Percentiles rank a stretch among this genome's conserved stretches.
These are phyloP conservation scores for Rhingia campestris DNA, from an alignment of 2,888 invertebrate genomes.

Conservation along the genomic window DNA sequence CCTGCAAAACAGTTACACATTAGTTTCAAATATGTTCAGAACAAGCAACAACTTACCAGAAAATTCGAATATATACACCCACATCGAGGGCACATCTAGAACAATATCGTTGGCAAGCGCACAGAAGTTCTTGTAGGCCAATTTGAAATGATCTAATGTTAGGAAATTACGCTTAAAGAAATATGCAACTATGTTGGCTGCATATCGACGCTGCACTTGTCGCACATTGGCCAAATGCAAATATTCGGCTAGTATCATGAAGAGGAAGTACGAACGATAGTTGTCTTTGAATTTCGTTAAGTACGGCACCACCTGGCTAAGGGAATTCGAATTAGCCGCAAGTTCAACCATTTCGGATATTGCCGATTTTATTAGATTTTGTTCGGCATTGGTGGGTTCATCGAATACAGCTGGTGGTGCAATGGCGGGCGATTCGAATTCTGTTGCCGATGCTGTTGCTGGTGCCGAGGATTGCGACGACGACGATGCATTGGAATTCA, in stretches of 20 bases:
- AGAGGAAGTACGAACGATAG: constrained; percentile 79
- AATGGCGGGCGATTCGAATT: constrained; percentile 61
- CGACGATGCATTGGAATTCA: constrained; percentile 32
- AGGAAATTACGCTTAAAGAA: constrained; percentile 84
- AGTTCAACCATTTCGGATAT: constrained; percentile 79
- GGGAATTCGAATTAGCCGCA: constrained; percentile 75
- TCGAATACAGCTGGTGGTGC: constrained; percentile 77
- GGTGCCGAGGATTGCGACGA: constrained; percentile 33
- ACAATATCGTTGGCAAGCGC: constrained; percentile 88
- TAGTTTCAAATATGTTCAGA: constrained; percentile 16
- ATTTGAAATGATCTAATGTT: constrained; percentile 83
- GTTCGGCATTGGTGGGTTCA: constrained; percentile 76
- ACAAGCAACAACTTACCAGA: constrained; percentile 82
- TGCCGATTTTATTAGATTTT: constrained; percentile 77
- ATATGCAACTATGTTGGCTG: constrained; percentile 83
- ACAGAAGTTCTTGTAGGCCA: constrained; percentile 86
- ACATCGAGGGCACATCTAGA: constrained; percentile 93
- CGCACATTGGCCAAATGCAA: constrained; percentile 80
- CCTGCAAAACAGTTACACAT: constrained; percentile 79
- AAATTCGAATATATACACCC: constrained; percentile 90
- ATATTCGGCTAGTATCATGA: constrained; percentile 80
- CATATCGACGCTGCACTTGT: constrained; percentile 79
- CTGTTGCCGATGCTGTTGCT: constrained; percentile 20
- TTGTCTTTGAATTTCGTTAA: constrained; percentile 78
- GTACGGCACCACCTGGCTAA: constrained; percentile 76